A percentile compares a stretch with the other conserved stretches of the same genome.
These are phyloP conservation scores for Corapipo altera DNA, from an alignment of 2,113 vertebrate genomes.

Conservation along the genomic window DNA sequence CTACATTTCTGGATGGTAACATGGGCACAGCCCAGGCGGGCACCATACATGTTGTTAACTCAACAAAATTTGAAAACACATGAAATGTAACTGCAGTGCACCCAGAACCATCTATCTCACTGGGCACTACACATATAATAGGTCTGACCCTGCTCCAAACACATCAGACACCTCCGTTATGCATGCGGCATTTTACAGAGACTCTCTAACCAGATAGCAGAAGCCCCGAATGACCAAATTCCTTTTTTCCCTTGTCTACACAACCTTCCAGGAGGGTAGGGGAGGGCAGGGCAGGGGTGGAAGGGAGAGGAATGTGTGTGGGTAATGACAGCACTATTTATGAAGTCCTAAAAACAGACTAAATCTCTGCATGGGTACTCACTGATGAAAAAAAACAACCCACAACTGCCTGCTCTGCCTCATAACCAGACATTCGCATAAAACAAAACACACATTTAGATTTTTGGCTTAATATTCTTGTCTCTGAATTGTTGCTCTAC, in stretches of 20 bases:
- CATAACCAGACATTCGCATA: slow-evolving; percentile 1
- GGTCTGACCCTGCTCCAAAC: not conserved
- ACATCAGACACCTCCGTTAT: not conserved
- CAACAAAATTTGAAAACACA: not conserved
- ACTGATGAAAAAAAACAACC: not conserved
- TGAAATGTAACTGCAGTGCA: not conserved
- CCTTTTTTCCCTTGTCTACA: not conserved
- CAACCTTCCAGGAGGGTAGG: not conserved
- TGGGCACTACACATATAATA: not conserved
- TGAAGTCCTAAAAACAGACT: not conserved
- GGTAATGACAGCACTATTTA: slow-evolving; percentile 31
- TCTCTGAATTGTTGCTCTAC: slow-evolving; percentile 31
- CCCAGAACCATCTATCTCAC: not conserved
- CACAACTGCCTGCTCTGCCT: slow-evolving; percentile 11
- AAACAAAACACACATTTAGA: slow-evolving; percentile 50
- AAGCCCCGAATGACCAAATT: not conserved
- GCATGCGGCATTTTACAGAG: not conserved
- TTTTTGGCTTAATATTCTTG: slow-evolving; percentile 25
- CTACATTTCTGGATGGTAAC: not conserved
- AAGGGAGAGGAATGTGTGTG: slow-evolving; percentile 9
- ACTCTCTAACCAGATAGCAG: not conserved
- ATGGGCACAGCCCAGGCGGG: not conserved
- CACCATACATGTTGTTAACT: not conserved
- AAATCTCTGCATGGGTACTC: not conserved
- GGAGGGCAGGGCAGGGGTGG: not conserved